A percentile compares a stretch with the other conserved stretches of the same genome.
phyloP scores from a whole-genome alignment of 35 echinoderm and acorn worm genomes.

The Amphiura filiformis region DNA sequence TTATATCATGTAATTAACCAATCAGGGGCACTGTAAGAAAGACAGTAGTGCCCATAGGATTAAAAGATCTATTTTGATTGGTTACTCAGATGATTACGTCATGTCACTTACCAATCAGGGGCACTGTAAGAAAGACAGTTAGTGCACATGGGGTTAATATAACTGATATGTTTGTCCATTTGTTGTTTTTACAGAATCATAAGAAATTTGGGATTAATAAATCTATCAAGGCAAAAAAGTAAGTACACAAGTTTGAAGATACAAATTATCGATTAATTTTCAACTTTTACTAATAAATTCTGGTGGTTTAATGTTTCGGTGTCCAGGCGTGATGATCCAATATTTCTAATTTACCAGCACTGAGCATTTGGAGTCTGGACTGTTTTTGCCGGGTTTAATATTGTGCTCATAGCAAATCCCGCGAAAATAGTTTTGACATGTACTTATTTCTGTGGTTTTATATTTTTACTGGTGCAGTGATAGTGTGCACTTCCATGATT shows the following conservation, averaged over 20 bases:
- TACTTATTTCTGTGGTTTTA: too few species aligned
- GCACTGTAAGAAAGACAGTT: too few species aligned
- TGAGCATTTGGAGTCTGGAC: background rate
- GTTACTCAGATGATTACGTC: too few species aligned
- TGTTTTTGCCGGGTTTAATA: background rate
- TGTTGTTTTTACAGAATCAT: slow-evolving; percentile 57
- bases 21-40: too few species aligned
- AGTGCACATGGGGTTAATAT: too few species aligned
- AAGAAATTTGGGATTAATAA: slow-evolving; percentile 76
- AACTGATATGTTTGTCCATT: too few species aligned
- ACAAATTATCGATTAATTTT: background rate
- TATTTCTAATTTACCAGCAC: background rate
- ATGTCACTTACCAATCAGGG: too few species aligned
- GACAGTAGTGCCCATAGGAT: too few species aligned
- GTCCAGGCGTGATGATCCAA: background rate
- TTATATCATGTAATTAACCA: too few species aligned
- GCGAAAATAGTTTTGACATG: background rate
- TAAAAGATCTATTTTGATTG: too few species aligned
- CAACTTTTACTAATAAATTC: background rate
- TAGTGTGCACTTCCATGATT: background rate
- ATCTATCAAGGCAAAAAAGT: slow-evolving; percentile 75
- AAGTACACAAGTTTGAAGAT: slow-evolving; percentile 32
- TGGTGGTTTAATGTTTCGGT: background rate
- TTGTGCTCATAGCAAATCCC: background rate
- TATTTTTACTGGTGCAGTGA: background rate